Evolutionary conservation across 2,888 invertebrate genomes (phyloP).

Genomic region (Crepidodera aurea): DNA sequence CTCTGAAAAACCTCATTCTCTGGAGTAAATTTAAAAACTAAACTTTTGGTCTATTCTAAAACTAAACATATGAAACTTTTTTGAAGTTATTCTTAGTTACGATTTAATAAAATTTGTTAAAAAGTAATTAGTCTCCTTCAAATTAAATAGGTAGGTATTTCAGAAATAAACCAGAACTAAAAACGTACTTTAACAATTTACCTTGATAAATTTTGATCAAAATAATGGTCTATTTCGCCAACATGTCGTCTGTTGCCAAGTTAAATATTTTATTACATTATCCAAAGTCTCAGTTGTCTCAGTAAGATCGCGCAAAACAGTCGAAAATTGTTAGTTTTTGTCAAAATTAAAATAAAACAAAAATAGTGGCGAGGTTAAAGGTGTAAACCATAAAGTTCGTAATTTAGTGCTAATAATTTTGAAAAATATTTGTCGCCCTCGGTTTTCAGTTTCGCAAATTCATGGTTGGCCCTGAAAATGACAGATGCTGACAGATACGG

Average conservation of each 20-base stretch:
- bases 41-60: too few species aligned
- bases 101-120: too few species aligned
- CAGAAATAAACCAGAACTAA: conserved; percentile 19
- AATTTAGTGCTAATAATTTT: conserved; percentile 20
- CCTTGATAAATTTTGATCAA: conserved; percentile 37
- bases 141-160: background rate
- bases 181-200: conserved; percentile 21
- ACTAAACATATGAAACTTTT: too few species aligned
- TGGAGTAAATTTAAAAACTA: too few species aligned
- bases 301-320: conserved; percentile 41
- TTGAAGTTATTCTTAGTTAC: too few species aligned
- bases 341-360: conserved; percentile 27
- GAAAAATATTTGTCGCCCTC: conserved; percentile 24
- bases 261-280: conserved; percentile 48
- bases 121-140: background rate
- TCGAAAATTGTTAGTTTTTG: conserved; percentile 32
- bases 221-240: conserved; percentile 40
- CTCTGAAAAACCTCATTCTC: too few species aligned
- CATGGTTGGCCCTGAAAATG: conserved; percentile 38
- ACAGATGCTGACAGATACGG: conserved; percentile 63
- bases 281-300: conserved; percentile 50
- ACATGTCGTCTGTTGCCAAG: conserved; percentile 50
- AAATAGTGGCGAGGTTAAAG: conserved; percentile 27
- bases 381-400: conserved; percentile 28
- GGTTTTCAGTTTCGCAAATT: background rate